Evolutionary conservation across 2,797 vertebrate genomes (phyloP), one percentile per base, ranked within the genome.

Genomic region (Gobionotothen gibberifrons): DNA sequence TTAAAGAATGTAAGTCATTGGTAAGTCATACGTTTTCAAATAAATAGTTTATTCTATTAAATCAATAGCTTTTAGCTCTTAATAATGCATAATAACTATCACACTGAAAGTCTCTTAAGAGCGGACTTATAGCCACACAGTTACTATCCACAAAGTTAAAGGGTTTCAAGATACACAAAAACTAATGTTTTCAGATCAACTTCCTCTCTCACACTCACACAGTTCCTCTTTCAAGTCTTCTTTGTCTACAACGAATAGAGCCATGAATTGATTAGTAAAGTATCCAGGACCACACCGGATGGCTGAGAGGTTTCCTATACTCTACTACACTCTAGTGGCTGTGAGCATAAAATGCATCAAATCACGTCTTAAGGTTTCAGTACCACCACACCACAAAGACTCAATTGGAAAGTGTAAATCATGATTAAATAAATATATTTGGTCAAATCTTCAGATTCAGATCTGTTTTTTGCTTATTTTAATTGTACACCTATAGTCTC

Each of bases 311-410:
- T 52, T 47, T 14, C 4, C 26, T 74, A 53, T 69, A 44, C 64
- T 92, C 72, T 88, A 66, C 88, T 75, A 46, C 86, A 0, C 89
- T 90, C 93, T 91, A 85, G 89, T 88, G 93, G 86, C 61, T 36
- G 3, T 11, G 16, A 46, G 14, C 0, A 12, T 4, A 5, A 79
- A 83, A 73, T 78, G 36, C 88, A 91, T 44, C 0, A n/a, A 11
- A 14, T 12, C 4, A 43, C 14, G 15, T 40, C 4, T 16, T 9
- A 1, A 11, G 7, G 16, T 40, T 47, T 51, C 15, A 63, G n/a
- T 3, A 19, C 29, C 22, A 58, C 3, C 8, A 22, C n/a, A 36
- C 32, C 29, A 32, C 29, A 32, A 32, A 32, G 32, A 36, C 32
- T 36, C 12, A 42, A 29, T 16, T 46, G 14, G 26, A 9, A 49